Evolutionary conservation across 2,797 vertebrate genomes (phyloP), one percentile per base, ranked within the genome.

Genomic region (Notoglanidium macrostoma): DNA sequence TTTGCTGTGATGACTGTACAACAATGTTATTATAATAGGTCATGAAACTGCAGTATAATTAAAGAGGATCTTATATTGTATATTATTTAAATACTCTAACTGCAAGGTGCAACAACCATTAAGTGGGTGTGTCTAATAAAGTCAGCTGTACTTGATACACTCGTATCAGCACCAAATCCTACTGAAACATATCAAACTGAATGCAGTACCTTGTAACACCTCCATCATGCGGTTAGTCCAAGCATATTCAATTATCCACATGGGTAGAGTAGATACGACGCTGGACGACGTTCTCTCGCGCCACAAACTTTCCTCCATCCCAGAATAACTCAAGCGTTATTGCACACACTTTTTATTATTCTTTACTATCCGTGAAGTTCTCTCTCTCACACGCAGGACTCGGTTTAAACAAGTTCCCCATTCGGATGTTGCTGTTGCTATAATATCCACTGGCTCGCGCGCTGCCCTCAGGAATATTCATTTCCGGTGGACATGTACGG

Each of bases 201-300:
- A 15, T 77, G 6, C 49, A 49, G 49, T 49, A 96, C 95, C 95
- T 88, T 93, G 59, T 5, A 93, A 92, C 12, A 93, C 21, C 1
- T 94, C 94, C 86, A 90, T 88, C 90, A 90, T 91, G 72, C 40
- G 88, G 85, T 94, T 92, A 32, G 87, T 92, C 94, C 95, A 95
- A 3, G 93, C 89, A 3, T 94, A 89, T 90, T 96, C 95, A 32
- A 95, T 93, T 17, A 96, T 94, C 95, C 94, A 95, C 83, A 92
- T 61, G 0, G 92, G 90, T 8, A 95, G 73, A 88, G 86, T 86
- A 0, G 92, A 59, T 54, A 85, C 86, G 5, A 59, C 88, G 5
- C 59, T 85, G 0, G 57, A 54, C 67, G 79, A 59, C 10, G 35
- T 72, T 3, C 51, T 79, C 19, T 83, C 90, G 5, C 44, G 23